Percentiles rank a stretch among this genome's conserved stretches.
These are phyloP conservation scores for Acrobasis consociella DNA, from an alignment of 2,888 invertebrate genomes.

Conservation along the genomic window DNA sequence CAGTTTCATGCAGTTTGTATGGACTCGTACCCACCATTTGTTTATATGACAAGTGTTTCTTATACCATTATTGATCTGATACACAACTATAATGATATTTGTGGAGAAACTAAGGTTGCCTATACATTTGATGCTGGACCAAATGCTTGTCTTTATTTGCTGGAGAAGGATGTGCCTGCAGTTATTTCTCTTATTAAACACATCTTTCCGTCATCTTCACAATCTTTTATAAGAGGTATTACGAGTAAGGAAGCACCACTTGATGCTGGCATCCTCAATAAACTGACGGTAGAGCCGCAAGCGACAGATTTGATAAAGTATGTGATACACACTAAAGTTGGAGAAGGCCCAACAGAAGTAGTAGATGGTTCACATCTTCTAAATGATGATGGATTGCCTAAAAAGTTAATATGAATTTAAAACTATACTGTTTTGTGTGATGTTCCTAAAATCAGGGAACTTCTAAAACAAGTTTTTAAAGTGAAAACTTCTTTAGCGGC, in stretches of 20 bases:
- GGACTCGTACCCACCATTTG: conserved; percentile 96
- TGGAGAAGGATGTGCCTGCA: conserved; percentile 88
- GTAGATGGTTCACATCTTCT: conserved; percentile 61
- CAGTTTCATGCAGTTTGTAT: conserved; percentile 97
- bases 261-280: conserved; percentile 44
- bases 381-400: conserved; percentile 53
- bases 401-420: conserved; percentile 26
- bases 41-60: conserved; percentile 96
- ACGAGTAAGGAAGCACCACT: conserved; percentile 33
- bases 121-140: conserved; percentile 99
- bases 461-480: too few species aligned
- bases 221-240: conserved; percentile 62
- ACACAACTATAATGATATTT: conserved; percentile 90
- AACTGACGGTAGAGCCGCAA: conserved; percentile 62
- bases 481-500: too few species aligned
- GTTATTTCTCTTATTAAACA: conserved; percentile 86
- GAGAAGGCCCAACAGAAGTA: conserved; percentile 87
- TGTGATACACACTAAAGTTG: conserved; percentile 92
- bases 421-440: too few species aligned
- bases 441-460: too few species aligned
- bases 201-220: conserved; percentile 86
- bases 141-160: conserved; percentile 95
- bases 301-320: conserved; percentile 87
- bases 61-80: conserved; percentile 90
- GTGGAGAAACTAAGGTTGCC: conserved; percentile 88